phyloP scores from a whole-genome alignment of 2,113 vertebrate species.

The Macrotus californicus region DNA sequence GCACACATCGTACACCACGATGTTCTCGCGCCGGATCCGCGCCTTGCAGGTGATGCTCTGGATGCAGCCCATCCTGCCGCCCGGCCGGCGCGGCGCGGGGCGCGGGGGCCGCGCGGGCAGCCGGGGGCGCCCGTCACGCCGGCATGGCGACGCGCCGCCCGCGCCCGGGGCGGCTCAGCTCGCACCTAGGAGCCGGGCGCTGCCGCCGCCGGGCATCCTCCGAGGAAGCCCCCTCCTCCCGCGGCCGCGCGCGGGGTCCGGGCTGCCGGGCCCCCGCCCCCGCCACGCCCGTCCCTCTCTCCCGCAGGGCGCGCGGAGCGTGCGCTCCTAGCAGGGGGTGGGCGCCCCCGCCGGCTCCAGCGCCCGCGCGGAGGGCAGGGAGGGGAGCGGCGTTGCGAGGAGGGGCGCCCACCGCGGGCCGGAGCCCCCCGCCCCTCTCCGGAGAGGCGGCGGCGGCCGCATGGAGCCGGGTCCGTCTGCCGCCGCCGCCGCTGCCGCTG shows the following conservation, averaged over 20 bases:
- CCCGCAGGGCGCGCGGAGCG: slow-evolving; percentile 45
- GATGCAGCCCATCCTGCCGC: slow-evolving; percentile 91
- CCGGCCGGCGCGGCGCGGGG: slow-evolving; percentile 66
- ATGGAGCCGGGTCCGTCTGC: slow-evolving; percentile 59
- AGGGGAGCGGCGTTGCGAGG: slow-evolving; percentile 35
- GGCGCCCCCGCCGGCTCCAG: slow-evolving; percentile 45
- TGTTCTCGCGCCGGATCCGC: slow-evolving; percentile 93
- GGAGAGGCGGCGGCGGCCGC: slow-evolving; percentile 58
- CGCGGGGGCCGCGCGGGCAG: slow-evolving; percentile 61
- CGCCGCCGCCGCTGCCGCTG: slow-evolving; percentile 56
- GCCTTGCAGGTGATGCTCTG: slow-evolving; percentile 97
- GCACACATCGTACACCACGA: slow-evolving; percentile 94
- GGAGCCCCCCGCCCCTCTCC: slow-evolving; percentile 64
- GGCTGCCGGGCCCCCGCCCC: slow-evolving; percentile 37
- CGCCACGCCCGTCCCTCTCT: slow-evolving; percentile 60
- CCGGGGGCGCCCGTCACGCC: slow-evolving; percentile 68
- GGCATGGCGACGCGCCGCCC: slow-evolving; percentile 63
- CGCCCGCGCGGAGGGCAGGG: slow-evolving; percentile 58
- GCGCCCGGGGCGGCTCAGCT: slow-evolving; percentile 55
- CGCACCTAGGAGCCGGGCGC: not conserved
- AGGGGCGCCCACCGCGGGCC: slow-evolving; percentile 53
- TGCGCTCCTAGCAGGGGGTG: slow-evolving; percentile 49
- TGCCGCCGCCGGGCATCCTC: slow-evolving; percentile 60
- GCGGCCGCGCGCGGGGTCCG: slow-evolving; percentile 40
- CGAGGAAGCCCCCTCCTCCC: slow-evolving; percentile 60